These are phyloP conservation scores for Meiosimyza decipiens DNA, from an alignment of 2,888 invertebrate genomes.

Conservation along the genomic window DNA sequence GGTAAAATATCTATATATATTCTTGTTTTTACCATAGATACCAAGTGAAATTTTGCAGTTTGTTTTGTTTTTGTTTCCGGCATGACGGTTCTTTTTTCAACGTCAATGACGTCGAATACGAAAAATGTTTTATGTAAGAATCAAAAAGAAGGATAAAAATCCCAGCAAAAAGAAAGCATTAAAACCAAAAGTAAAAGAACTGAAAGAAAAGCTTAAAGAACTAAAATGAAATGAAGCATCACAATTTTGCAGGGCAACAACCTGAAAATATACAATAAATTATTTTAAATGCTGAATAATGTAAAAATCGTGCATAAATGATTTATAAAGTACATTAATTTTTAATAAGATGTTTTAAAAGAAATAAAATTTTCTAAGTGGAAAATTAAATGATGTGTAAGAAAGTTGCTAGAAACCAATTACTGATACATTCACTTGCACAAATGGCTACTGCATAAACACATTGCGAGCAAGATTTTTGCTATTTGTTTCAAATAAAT, in stretches of 20 bases:
- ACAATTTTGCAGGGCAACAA: conserved; percentile 5
- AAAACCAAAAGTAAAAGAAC: neutral
- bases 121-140: conserved; percentile 25
- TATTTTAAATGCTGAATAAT: neutral
- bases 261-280: conserved; percentile 16
- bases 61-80: neutral
- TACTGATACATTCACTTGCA: too few species aligned
- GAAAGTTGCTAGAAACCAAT: neutral
- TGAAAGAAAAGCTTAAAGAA: conserved; percentile 3
- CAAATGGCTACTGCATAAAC: too few species aligned
- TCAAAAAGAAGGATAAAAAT: conserved; percentile 3
- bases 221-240: conserved; percentile 8
- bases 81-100: neutral
- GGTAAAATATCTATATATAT: neutral
- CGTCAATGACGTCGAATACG: conserved; percentile 7
- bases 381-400: neutral
- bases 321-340: too few species aligned
- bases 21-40: neutral
- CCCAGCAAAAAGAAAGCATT: neutral
- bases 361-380: conserved; percentile 1
- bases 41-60: neutral
- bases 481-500: too few species aligned
- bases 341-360: neutral
- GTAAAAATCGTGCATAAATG: neutral
- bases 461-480: too few species aligned